Conservation (phyloP, 2,113 vertebrate species). For the Phaethon lepturus region DNA sequence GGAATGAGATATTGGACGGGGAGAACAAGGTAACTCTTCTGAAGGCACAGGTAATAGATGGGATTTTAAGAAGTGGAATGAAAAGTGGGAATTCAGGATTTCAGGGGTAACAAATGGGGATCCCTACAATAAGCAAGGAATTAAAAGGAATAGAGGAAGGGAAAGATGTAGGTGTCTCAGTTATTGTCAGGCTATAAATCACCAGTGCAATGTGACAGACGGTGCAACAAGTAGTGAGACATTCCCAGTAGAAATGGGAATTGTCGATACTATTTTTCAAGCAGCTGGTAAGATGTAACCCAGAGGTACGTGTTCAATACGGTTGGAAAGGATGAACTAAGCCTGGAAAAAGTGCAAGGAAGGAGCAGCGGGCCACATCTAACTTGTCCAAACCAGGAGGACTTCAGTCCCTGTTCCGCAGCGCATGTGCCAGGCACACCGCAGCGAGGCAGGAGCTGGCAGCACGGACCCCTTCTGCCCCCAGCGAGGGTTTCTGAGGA, state of each 20-base stretch:
- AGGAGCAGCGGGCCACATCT: not conserved
- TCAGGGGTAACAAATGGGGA: not conserved
- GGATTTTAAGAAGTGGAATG: not conserved
- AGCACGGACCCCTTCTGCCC: not conserved
- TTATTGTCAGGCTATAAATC: not conserved
- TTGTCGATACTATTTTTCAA: not conserved
- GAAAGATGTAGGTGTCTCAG: not conserved
- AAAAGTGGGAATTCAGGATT: not conserved
- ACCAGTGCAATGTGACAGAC: not conserved
- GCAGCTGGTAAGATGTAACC: not conserved
- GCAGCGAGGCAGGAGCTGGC: not conserved
- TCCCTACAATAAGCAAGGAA: not conserved
- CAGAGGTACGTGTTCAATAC: not conserved
- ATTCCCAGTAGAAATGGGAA: not conserved
- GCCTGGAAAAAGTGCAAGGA: not conserved
- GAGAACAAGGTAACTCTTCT: not conserved
- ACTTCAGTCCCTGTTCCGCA: not conserved
- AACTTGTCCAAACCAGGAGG: not conserved
- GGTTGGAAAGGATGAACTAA: not conserved
- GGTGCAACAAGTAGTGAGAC: not conserved
- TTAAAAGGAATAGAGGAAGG: not conserved
- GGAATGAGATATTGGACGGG: not conserved
- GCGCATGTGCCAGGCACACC: rapidly evolving
- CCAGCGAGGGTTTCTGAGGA: not conserved
- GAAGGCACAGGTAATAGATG: not conserved